Percentiles rank a stretch among this genome's conserved stretches.
Evolutionary conservation across 2,797 vertebrate species (phyloP).

Genomic region (Gobio occitaniae): DNA sequence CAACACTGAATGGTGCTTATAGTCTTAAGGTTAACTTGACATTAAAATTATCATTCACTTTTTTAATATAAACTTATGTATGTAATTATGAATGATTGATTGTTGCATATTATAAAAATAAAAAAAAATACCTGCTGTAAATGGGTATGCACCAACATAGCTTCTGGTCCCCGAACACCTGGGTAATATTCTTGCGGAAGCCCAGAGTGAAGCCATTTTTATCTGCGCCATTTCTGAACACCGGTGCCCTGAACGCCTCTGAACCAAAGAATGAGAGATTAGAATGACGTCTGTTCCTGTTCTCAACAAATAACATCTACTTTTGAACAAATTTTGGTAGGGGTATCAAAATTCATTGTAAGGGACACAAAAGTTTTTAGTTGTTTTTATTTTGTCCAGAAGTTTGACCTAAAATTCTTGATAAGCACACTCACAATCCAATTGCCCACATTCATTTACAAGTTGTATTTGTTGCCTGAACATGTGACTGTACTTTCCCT

Average conservation of each 20-base stretch:
- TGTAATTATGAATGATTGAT: background rate
- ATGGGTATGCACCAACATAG: slow-evolving; percentile 90
- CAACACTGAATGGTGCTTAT: background rate
- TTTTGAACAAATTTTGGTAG: background rate
- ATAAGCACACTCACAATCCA: background rate
- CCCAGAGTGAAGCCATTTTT: slow-evolving; percentile 96
- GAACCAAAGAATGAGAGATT: slow-evolving; percentile 34
- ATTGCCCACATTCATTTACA: background rate
- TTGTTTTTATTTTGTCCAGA: background rate
- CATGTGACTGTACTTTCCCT: background rate
- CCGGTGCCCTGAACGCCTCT: slow-evolving; percentile 94
- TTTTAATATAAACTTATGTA: background rate
- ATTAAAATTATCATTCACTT: background rate
- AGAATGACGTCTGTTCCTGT: background rate
- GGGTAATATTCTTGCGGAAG: slow-evolving; percentile 83
- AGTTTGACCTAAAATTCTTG: slow-evolving; percentile 16
- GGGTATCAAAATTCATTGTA: background rate
- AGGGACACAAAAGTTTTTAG: background rate
- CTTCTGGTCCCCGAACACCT: slow-evolving; percentile 75
- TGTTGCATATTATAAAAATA: background rate
- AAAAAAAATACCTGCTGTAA: slow-evolving; percentile 85
- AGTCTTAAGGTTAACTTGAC: background rate
- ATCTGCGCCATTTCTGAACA: slow-evolving; percentile 90
- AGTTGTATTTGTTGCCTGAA: background rate
- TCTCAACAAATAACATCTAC: background rate